These are phyloP conservation scores for Sarcoramphus papa DNA, from an alignment of 2,797 vertebrate genomes.

Conservation along the genomic window DNA sequence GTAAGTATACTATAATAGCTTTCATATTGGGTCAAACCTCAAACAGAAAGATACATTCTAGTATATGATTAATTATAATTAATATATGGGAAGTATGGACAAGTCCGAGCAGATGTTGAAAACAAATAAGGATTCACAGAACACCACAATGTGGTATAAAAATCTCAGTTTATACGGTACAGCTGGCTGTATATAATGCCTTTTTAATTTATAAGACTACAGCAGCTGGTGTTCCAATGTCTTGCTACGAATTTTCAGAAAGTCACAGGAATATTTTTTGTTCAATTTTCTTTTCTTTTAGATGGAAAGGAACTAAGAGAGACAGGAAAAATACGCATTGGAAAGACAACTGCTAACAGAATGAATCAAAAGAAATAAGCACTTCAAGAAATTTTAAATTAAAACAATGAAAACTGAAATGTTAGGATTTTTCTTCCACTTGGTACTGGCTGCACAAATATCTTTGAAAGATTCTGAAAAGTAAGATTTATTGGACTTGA, in stretches of 20 bases:
- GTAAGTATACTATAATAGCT: background rate
- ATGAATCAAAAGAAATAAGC: background rate
- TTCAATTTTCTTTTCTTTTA: background rate
- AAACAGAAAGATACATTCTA: background rate
- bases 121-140: conserved; percentile 59
- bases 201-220: conserved; percentile 68
- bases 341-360: background rate
- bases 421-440: background rate
- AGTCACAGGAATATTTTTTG: background rate
- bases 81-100: conserved; percentile 54
- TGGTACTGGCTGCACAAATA: background rate
- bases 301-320: background rate
- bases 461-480: background rate
- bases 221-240: conserved; percentile 71
- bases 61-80: conserved; percentile 54
- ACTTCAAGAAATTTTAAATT: background rate
- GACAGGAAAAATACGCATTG: background rate
- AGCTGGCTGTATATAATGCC: conserved; percentile 64
- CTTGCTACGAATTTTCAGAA: conserved; percentile 44
- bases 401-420: background rate
- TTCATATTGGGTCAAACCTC: background rate
- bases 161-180: conserved; percentile 66
- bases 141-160: conserved; percentile 62
- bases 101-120: conserved; percentile 71
- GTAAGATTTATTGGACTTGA: background rate